Evolutionary conservation across 1,140 invertebrate species (phyloP).

Genomic region (Euwallacea fornicatus): DNA sequence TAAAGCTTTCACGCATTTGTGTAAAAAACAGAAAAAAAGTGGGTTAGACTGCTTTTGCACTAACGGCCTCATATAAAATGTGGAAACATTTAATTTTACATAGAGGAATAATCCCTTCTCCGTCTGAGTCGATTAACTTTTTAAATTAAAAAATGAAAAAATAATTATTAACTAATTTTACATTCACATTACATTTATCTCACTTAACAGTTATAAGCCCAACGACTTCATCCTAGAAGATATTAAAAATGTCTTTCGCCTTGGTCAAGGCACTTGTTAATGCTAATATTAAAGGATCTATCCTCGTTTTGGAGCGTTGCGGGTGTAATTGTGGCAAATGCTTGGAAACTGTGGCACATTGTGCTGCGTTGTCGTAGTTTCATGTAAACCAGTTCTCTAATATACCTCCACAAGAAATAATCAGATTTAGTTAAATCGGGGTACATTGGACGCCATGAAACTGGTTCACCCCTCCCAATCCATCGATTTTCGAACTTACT

Average conservation of each 20-base stretch:
- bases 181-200: no score
- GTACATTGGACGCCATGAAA: slow-evolving; percentile 3
- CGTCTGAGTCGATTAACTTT: no score
- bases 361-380: background rate
- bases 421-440: slow-evolving; percentile 18
- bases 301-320: background rate
- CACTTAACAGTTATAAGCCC: no score
- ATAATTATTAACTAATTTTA: no score
- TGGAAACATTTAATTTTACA: no score
- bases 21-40: no score
- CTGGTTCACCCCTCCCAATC: slow-evolving; percentile 16
- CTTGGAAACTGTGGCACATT: background rate
- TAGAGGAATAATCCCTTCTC: no score
- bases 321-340: background rate
- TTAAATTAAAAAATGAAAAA: no score
- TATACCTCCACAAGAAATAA: slow-evolving; percentile 26
- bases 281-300: background rate
- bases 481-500: slow-evolving; percentile 13
- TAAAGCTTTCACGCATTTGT: no score
- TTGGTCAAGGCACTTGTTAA: background rate
- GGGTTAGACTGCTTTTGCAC: no score
- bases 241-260: slow-evolving; percentile 1
- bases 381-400: slow-evolving; percentile 17
- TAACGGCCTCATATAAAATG: no score
- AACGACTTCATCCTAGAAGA: no score